A percentile compares a stretch with the other conserved stretches of the same genome.
Evolutionary conservation across 64 coral and sea anemone species (phyloP).

Genomic region (Actinia equina): DNA sequence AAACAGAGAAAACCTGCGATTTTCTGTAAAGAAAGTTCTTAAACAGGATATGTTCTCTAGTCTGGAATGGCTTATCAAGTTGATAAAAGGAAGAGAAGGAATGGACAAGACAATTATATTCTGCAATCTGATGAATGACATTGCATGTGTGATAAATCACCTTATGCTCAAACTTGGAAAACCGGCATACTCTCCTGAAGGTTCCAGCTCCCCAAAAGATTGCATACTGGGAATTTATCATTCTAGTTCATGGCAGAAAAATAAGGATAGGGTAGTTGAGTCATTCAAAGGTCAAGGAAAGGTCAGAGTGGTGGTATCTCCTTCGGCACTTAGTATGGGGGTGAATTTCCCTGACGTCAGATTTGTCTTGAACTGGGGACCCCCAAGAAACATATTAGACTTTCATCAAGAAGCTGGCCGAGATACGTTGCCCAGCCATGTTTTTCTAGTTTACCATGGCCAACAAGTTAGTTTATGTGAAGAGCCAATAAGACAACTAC

Average conservation of each 20-base stretch:
- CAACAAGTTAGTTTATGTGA: slow-evolving; percentile 35
- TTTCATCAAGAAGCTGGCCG: slow-evolving; percentile 28
- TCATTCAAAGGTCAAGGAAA: slow-evolving; percentile 11
- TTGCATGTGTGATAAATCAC: background rate
- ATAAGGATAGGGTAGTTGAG: background rate
- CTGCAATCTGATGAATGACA: background rate
- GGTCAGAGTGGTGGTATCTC: background rate
- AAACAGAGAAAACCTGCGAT: slow-evolving; percentile 28
- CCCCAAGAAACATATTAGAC: slow-evolving; percentile 11
- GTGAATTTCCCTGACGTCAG: slow-evolving; percentile 38
- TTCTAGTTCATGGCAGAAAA: slow-evolving; percentile 35
- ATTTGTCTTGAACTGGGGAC: slow-evolving; percentile 33
- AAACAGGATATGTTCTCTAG: background rate
- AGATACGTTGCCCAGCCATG: background rate
- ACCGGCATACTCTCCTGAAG: background rate
- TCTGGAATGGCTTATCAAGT: slow-evolving; percentile 33
- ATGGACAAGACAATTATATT: background rate
- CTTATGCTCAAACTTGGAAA: background rate
- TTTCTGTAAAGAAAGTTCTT: background rate
- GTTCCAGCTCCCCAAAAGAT: slow-evolving; percentile 6
- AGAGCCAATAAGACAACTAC: slow-evolving; percentile 9
- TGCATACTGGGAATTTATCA: slow-evolving; percentile 24
- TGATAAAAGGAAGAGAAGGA: too few relatives aligned
- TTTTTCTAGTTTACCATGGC: slow-evolving; percentile 14
- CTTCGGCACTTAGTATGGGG: slow-evolving; percentile 25